phyloP scores from a whole-genome alignment of 2,888 invertebrate species.

The Himalopsyche tibetana region DNA sequence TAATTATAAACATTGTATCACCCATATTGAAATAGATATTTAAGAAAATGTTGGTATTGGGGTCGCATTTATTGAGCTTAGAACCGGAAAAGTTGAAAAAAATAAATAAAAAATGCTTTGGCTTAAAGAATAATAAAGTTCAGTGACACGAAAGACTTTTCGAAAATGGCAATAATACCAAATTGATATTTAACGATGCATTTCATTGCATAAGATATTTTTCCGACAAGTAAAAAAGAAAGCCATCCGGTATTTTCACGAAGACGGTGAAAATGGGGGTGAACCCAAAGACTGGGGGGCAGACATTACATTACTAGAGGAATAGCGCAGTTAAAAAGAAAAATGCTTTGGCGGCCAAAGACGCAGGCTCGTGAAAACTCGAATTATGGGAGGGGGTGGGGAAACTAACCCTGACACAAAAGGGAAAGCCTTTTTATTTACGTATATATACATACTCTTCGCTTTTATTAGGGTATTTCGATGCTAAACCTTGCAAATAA shows the following conservation, averaged over 20 bases:
- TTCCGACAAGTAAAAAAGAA: not conserved
- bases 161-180: slow-evolving; percentile 2
- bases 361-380: not conserved
- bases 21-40: no score
- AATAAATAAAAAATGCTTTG: no score
- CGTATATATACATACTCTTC: not conserved
- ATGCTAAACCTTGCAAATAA: no score
- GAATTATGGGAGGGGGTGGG: not conserved
- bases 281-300: not conserved
- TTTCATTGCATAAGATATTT: not conserved
- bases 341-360: slow-evolving; percentile 18
- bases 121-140: no score
- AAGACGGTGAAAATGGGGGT: not conserved
- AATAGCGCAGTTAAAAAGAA: slow-evolving; percentile 26
- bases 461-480: no score
- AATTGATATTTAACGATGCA: slow-evolving; percentile 21
- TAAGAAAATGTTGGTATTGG: no score
- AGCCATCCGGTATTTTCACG: not conserved
- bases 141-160: not conserved
- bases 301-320: not conserved
- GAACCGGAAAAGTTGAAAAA: no score
- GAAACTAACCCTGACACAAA: not conserved
- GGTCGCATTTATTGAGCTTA: no score
- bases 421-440: not conserved
- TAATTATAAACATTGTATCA: no score